Percentiles rank a stretch among this genome's conserved stretches.
Conservation (phyloP, 1,140 invertebrate genomes). For the Listronotus oregonensis region DNA sequence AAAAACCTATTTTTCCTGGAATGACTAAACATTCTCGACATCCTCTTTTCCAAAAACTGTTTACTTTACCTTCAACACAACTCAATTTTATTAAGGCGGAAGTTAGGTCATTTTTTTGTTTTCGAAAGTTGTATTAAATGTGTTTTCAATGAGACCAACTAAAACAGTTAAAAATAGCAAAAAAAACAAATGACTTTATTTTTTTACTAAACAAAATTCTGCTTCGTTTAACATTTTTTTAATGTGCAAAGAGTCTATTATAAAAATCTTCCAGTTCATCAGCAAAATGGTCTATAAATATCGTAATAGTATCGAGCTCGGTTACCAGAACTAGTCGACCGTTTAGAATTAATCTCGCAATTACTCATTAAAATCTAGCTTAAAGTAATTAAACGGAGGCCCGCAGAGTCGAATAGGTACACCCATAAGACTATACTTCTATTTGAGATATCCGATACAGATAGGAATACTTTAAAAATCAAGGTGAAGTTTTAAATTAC, state of each 20-base stretch:
- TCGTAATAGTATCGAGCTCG: conserved; percentile 8
- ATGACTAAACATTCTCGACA: too few species aligned
- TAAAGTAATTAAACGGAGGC: conserved; percentile 37
- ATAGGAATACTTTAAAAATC: conserved; percentile 23
- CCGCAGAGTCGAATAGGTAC: conserved; percentile 32
- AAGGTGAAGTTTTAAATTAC: conserved; percentile 30
- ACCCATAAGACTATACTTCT: conserved; percentile 25
- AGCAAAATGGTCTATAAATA: neutral
- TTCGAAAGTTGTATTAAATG: too few species aligned
- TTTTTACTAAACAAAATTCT: too few species aligned
- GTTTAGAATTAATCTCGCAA: conserved; percentile 35
- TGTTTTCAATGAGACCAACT: too few species aligned
- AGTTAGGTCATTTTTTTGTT: too few species aligned
- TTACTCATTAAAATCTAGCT: conserved; percentile 37
- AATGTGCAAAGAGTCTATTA: neutral
- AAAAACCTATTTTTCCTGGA: too few species aligned
- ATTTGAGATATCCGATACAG: conserved; percentile 27
- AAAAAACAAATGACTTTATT: too few species aligned
- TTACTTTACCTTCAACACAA: too few species aligned
- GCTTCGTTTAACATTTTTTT: too few species aligned
- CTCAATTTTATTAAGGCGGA: too few species aligned
- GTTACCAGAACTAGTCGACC: conserved; percentile 21
- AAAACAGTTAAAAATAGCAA: too few species aligned
- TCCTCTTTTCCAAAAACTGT: too few species aligned
- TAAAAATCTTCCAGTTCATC: conserved; percentile 1